Evolutionary conservation across 2,797 vertebrate genomes (phyloP).

Genomic region (Sciurus vulgaris): DNA sequence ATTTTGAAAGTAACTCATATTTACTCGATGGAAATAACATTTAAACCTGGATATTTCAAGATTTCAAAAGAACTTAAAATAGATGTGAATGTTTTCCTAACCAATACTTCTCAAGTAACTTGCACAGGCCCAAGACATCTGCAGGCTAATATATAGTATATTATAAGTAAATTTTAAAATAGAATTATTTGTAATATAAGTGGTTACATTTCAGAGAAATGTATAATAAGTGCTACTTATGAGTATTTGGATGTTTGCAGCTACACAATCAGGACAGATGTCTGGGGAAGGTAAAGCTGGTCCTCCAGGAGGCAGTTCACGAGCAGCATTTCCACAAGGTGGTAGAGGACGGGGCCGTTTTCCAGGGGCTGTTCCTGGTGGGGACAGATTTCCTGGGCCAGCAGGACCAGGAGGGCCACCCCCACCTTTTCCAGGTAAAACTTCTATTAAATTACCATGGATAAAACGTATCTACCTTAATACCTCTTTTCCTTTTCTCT

Average conservation of each 20-base stretch:
- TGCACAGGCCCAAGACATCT: conserved; percentile 53
- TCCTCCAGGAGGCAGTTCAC: conserved; percentile 94
- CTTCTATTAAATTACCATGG: conserved; percentile 70
- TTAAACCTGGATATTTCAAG: conserved; percentile 68
- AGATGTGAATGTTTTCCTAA: conserved; percentile 70
- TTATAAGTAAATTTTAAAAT: conserved; percentile 64
- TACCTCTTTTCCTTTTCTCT: conserved; percentile 81
- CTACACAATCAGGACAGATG: conserved; percentile 98
- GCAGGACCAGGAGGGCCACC: conserved; percentile 97
- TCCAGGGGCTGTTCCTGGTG: conserved; percentile 95
- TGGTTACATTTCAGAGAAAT: conserved; percentile 78
- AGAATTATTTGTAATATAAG: conserved; percentile 72
- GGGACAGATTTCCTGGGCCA: conserved; percentile 97
- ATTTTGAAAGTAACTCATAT: conserved; percentile 70
- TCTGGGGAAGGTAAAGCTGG: conserved; percentile 99
- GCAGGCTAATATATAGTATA: conserved; percentile 39
- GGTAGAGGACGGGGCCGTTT: conserved; percentile 96
- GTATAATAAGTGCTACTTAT: conserved; percentile 85
- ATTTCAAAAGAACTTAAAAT: conserved; percentile 63
- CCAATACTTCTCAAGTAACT: conserved; percentile 58
- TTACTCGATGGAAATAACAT: conserved; percentile 55
- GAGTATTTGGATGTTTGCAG: conserved; percentile 89
- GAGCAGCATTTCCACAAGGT: conserved; percentile 95
- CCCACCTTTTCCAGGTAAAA: conserved; percentile 95
- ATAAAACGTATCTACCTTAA: conserved; percentile 75